A percentile compares a stretch with the other conserved stretches of the same genome.
These are phyloP conservation scores for Euproctis similis DNA, from an alignment of 2,888 invertebrate species.

Conservation along the genomic window DNA sequence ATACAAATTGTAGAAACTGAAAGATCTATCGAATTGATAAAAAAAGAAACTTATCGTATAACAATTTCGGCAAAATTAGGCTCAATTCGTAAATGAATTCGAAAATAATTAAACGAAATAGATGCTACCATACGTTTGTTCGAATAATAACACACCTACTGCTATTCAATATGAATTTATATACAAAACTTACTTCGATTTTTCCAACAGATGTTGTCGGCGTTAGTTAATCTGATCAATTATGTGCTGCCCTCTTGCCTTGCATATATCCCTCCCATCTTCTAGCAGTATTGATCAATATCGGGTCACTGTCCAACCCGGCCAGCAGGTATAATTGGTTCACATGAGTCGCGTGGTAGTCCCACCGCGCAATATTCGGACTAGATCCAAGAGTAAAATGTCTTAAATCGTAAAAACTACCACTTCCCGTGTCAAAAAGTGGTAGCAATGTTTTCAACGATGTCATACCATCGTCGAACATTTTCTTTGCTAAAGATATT, in stretches of 20 bases:
- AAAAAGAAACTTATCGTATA: too few relatives aligned
- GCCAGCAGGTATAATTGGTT: constrained; percentile 93
- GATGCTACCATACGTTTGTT: background rate
- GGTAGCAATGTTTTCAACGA: constrained; percentile 91
- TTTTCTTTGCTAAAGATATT: constrained; percentile 81
- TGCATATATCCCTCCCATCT: constrained; percentile 97
- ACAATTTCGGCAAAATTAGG: constrained; percentile 18
- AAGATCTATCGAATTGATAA: too few relatives aligned
- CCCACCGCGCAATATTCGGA: constrained; percentile 98
- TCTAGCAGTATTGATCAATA: constrained; percentile 88
- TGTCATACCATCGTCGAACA: constrained; percentile 89
- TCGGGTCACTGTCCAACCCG: constrained; percentile 88
- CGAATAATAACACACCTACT: constrained; percentile 5
- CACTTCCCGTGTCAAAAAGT: constrained; percentile 95
- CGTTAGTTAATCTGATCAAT: constrained; percentile 70
- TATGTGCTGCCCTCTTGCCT: constrained; percentile 95
- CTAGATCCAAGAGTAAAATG: constrained; percentile 93
- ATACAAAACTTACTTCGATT: too few relatives aligned
- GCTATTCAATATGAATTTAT: too few relatives aligned
- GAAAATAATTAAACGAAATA: constrained; percentile 4
- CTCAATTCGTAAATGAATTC: constrained; percentile 7
- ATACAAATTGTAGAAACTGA: too few relatives aligned
- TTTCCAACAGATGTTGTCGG: constrained; percentile 11
- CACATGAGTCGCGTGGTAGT: constrained; percentile 98
- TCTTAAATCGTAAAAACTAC: constrained; percentile 95